These are phyloP conservation scores for Drosophila stalkeri DNA, from an alignment of 2,888 invertebrate genomes.

Conservation along the genomic window DNA sequence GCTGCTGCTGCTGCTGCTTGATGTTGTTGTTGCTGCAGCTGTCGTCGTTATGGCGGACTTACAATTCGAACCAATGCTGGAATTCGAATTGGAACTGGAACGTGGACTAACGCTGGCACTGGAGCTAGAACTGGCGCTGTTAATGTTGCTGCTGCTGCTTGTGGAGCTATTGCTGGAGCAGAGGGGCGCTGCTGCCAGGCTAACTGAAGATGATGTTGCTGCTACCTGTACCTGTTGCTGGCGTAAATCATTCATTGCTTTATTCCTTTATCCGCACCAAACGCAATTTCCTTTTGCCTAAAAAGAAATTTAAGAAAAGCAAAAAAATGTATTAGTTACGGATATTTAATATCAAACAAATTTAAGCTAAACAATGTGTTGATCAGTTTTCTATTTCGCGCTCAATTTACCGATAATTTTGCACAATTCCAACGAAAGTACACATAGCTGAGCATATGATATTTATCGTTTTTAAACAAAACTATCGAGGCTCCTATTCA, in stretches of 20 bases:
- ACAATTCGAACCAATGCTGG: constrained; percentile 37
- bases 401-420: background rate
- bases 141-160: constrained; percentile 21
- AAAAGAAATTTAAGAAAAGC: background rate
- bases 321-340: background rate
- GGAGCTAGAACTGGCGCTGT: constrained; percentile 29
- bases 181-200: constrained; percentile 49
- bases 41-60: constrained; percentile 44
- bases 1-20: constrained; percentile 4
- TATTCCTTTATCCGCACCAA: constrained; percentile 63
- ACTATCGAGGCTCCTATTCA: background rate
- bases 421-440: background rate
- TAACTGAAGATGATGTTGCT: constrained; percentile 76
- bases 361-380: background rate
- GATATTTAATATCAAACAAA: background rate
- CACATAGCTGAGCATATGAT: background rate
- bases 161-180: constrained; percentile 35
- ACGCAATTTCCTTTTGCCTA: constrained; percentile 46
- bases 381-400: background rate
- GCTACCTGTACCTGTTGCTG: constrained; percentile 77
- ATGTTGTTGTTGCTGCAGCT: constrained; percentile 14
- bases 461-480: background rate
- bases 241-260: constrained; percentile 80
- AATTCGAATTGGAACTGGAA: constrained; percentile 43
- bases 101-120: constrained; percentile 50